Base-by-base conservation (phyloP, 2,888 invertebrate species). In the Microctonus hyperodae region DNA sequence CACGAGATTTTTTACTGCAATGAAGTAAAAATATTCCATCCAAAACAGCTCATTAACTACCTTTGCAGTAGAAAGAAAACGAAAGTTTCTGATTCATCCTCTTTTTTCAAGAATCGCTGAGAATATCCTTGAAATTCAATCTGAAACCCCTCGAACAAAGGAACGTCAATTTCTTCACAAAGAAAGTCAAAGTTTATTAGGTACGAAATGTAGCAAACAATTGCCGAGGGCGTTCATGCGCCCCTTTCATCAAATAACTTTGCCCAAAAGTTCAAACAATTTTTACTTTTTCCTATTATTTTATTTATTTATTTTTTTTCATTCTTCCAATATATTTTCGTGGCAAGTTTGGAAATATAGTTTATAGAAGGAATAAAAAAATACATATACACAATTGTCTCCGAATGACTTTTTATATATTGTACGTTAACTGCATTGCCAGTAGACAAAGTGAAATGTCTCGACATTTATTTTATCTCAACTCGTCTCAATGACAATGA, bases 391-490 rank as follows among this genome's bases (percentile, higher is more conserved):
- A 37, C n/a, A 37, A 37, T 37, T 37, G 13, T 37, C n/a, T 3
- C 11, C 13, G 13, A 37, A 37, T 37, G n/a, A n/a, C n/a, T n/a
- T n/a, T 37, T 37, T 37, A 37, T n/a, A 37, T 37, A 37, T 37
- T 37, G 37, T 37, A 37, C 37, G 13, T 37, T 37, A 37, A 37
- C 37, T 37, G 37, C 37, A 37, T 11, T 13, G 37, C 37, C 13
- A 57, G 57, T n/a, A n/a, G n/a, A 57, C 23, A 22, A 35, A 57
- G 35, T 37, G 33, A 16, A 57, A 31, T 57, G 57, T 57, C 57
- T 57, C 6, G 57, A 57, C 23, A 31, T 31, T 33, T 57, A 35
- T 11, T 13, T 33, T 37, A 35, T 57, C 33, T 57, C 33, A 57
- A 22, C 20, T 25, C 31, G 22, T 51, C 31, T 37, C 20, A 55